Conservation (phyloP, 2,797 vertebrate species). For the Lagorchestes hirsutus region DNA sequence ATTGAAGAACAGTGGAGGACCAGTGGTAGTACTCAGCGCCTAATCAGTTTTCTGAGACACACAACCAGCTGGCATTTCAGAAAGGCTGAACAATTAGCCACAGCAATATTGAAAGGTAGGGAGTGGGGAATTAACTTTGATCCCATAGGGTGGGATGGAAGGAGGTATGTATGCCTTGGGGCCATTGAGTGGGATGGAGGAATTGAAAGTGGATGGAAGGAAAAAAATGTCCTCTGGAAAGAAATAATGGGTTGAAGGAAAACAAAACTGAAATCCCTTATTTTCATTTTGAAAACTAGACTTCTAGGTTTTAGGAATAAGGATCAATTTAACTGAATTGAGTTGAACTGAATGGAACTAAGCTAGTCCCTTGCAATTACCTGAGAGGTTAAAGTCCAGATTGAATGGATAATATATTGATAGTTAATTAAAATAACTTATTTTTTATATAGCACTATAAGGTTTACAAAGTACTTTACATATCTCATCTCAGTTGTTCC, state of each 20-base stretch:
- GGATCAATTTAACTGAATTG: neutral
- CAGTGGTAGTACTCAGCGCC: conserved; percentile 38
- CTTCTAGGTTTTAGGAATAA: conserved; percentile 3
- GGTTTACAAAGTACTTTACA: neutral
- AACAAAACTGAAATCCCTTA: neutral
- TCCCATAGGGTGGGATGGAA: conserved; percentile 17
- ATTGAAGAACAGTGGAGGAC: conserved; percentile 50
- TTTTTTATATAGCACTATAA: neutral
- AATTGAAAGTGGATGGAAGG: conserved; percentile 30
- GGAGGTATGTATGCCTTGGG: neutral
- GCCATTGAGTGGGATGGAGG: neutral
- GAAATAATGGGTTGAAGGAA: conserved; percentile 17
- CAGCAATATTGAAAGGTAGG: conserved; percentile 3
- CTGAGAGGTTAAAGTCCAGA: neutral
- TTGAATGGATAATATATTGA: neutral
- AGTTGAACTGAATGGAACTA: neutral
- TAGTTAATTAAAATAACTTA: neutral
- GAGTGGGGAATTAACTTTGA: neutral
- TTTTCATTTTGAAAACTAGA: neutral
- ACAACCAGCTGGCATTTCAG: conserved; percentile 23
- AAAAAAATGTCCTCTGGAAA: neutral
- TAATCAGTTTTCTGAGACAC: conserved; percentile 51
- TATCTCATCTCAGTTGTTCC: neutral
- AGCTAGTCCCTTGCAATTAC: neutral
- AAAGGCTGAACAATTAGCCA: neutral